Conservation (phyloP, 2,888 invertebrate species). For the Lysandra bellargus region DNA sequence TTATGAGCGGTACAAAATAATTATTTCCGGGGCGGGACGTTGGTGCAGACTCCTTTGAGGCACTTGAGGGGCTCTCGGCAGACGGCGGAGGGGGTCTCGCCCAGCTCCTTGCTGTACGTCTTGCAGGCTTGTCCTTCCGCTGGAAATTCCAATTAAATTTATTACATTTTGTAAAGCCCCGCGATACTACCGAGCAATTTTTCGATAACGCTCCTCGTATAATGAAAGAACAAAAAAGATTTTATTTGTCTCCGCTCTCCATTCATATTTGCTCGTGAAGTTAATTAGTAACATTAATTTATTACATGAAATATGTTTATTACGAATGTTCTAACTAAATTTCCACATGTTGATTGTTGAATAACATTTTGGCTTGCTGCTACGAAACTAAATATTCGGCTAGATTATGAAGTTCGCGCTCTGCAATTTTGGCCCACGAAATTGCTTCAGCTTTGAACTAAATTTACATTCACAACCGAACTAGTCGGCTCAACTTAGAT, state of each 20-base stretch:
- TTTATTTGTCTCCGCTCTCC: neutral
- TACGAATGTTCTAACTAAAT: constrained; percentile 14
- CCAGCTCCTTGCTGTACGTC: constrained; percentile 67
- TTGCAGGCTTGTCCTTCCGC: constrained; percentile 63
- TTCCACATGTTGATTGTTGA: constrained; percentile 21
- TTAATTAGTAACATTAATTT: neutral
- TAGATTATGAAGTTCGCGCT: constrained; percentile 17
- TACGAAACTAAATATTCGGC: constrained; percentile 16
- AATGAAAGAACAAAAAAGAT: neutral
- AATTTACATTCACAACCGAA: neutral
- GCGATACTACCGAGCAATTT: neutral
- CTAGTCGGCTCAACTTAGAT: neutral
- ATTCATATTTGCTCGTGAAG: neutral
- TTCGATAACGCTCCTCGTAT: neutral
- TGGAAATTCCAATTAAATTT: constrained; percentile 46
- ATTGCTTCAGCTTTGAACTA: constrained; percentile 4
- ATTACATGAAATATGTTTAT: neutral
- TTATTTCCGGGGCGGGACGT: constrained; percentile 51
- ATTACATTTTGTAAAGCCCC: neutral
- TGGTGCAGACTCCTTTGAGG: constrained; percentile 58
- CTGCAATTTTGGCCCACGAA: constrained; percentile 4
- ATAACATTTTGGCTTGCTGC: constrained; percentile 8
- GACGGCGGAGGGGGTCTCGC: constrained; percentile 69
- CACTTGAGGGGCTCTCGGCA: constrained; percentile 63
- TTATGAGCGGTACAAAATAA: constrained; percentile 11